Conservation (phyloP, 2,113 vertebrate species). For the Polyodon spathula region DNA sequence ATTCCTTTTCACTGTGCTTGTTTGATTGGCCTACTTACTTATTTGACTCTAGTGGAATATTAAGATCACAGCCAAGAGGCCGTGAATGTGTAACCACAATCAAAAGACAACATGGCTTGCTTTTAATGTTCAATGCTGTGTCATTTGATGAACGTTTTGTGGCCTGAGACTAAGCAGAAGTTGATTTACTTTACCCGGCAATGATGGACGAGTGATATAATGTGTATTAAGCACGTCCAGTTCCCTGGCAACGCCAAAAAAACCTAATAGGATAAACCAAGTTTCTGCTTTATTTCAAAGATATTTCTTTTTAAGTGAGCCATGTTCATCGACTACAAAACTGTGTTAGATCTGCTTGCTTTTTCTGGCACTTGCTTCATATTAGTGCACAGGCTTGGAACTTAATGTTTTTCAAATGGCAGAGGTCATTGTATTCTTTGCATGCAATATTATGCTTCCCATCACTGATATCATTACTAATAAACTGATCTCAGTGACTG, state of each 20-base stretch:
- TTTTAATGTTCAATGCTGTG: slow-evolving; percentile 52
- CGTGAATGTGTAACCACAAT: slow-evolving; percentile 50
- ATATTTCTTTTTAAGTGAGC: slow-evolving; percentile 71
- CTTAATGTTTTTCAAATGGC: slow-evolving; percentile 16
- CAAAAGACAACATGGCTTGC: slow-evolving; percentile 42
- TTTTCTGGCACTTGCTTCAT: slow-evolving; percentile 12
- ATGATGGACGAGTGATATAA: slow-evolving; percentile 76
- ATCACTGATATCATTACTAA: slow-evolving; percentile 12
- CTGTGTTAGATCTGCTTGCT: slow-evolving; percentile 15
- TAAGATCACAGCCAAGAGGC: slow-evolving; percentile 52
- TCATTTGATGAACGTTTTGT: slow-evolving; percentile 54
- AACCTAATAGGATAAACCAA: slow-evolving; percentile 74
- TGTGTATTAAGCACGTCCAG: slow-evolving; percentile 73
- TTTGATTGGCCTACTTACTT: slow-evolving; percentile 39
- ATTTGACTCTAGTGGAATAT: slow-evolving; percentile 43
- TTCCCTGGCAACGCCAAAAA: slow-evolving; percentile 64
- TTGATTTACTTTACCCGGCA: slow-evolving; percentile 61
- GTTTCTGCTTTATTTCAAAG: slow-evolving; percentile 78
- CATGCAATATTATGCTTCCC: slow-evolving; percentile 14
- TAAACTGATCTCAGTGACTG: neutral
- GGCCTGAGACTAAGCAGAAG: slow-evolving; percentile 57
- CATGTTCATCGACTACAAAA: slow-evolving; percentile 58
- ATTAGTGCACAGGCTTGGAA: slow-evolving; percentile 23
- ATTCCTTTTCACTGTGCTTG: slow-evolving; percentile 56
- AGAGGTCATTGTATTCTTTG: slow-evolving; percentile 19